These are phyloP conservation scores for Gobio occitaniae DNA, from an alignment of 2,797 vertebrate species.

Conservation along the genomic window DNA sequence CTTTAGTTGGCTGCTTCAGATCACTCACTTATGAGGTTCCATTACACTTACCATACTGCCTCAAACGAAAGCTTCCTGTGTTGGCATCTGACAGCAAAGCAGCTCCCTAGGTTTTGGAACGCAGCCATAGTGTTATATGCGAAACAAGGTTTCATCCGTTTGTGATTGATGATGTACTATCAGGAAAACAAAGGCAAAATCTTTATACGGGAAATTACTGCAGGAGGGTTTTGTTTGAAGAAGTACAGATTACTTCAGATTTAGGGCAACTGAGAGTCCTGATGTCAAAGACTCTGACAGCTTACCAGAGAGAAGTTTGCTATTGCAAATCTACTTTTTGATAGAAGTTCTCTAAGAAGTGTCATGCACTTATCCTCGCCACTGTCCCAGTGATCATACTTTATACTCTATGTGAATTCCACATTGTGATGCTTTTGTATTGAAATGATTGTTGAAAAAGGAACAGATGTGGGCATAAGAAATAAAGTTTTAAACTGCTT, in stretches of 20 bases:
- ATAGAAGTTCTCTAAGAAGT: conserved; percentile 22
- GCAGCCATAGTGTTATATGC: conserved; percentile 2
- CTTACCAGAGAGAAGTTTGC: conserved; percentile 16
- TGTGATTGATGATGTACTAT: conserved; percentile 40
- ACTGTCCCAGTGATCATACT: conserved; percentile 8
- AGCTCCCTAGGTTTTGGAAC: conserved; percentile 19
- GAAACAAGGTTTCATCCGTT: conserved; percentile 11
- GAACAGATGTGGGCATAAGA: conserved; percentile 49
- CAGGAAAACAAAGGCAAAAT: conserved; percentile 27
- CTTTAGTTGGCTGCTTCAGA: not conserved
- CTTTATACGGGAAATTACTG: conserved; percentile 38
- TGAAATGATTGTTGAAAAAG: conserved; percentile 37
- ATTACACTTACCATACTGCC: conserved; percentile 4
- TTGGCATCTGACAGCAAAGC: conserved; percentile 22
- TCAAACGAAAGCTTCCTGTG: not conserved
- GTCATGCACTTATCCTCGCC: conserved; percentile 5
- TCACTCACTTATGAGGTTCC: not conserved
- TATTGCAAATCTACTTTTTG: conserved; percentile 13
- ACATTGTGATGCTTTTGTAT: conserved; percentile 18
- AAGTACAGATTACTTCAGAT: conserved; percentile 22
- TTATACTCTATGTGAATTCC: conserved; percentile 13
- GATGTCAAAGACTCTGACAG: conserved; percentile 17
- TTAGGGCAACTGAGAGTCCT: conserved; percentile 13
- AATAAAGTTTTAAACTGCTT: conserved; percentile 58
- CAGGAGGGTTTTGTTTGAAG: conserved; percentile 41